Base-by-base conservation (phyloP, 2,888 invertebrate genomes). In the Cryptophagus acutangulus region DNA sequence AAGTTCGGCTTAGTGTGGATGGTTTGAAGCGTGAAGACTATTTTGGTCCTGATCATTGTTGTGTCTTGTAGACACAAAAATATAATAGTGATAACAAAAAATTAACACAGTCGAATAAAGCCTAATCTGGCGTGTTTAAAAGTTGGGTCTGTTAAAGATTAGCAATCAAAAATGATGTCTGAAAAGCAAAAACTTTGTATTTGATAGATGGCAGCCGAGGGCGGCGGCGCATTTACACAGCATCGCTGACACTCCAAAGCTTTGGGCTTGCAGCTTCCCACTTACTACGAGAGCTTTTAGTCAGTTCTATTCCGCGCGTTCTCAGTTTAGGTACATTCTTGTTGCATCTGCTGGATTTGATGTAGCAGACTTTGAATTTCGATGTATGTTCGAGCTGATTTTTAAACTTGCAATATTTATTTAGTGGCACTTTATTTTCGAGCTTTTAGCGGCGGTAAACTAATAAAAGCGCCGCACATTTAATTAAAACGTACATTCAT, bases 101-200 rank as follows among this genome's bases (percentile, higher is more conserved):
- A 20, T 8, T 8, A 8, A 6, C 24, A 20, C 24, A 20, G 6
- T 20, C n/a, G 24, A 20, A 20, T 20, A 20, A 20, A 20, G n/a
- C 24, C 24, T 20, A 20, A 20, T 20, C n/a, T n/a, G 24, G 24
- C 24, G 24, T 20, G n/a, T 20, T 8, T 20, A 20, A 20, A 31
- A 15, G 31, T 31, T 31, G 31, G 8, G 12, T 31, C 12, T 31
- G 8, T 31, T 31, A 31, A 31, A 31, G 31, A 31, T 61, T 58
- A 54, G 58, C 61, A 60, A 63, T 62, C 58, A 59, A 62, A 63
- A 64, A 63, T 62, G 62, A 61, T 63, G 62, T 62, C 63, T 57
- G 54, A 52, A 51, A 56, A 60, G 58, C 59, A 65, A 62, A 63
- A 62, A 54, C 55, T 54, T 43, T 40, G 35, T 43, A 51, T 46